These are phyloP conservation scores for Lasioglossum lativentre DNA, from an alignment of 2,888 invertebrate genomes.

Conservation along the genomic window DNA sequence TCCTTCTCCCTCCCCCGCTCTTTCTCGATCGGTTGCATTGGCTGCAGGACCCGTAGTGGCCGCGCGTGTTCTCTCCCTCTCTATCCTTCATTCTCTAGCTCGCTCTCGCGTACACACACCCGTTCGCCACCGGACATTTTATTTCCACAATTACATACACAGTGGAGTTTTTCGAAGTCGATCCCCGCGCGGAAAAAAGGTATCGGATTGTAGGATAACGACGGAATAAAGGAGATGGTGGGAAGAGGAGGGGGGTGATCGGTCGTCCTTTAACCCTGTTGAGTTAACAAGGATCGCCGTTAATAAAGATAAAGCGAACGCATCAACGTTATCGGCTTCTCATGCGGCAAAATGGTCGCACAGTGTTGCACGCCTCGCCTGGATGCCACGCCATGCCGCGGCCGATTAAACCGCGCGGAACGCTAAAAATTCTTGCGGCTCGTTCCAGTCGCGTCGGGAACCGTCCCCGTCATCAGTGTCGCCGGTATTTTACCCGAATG, in stretches of 20 bases:
- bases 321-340: slow-evolving; percentile 28
- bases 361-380: neutral
- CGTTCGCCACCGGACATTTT: slow-evolving; percentile 39
- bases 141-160: slow-evolving; percentile 58
- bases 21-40: slow-evolving; percentile 52
- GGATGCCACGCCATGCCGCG: neutral
- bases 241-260: neutral
- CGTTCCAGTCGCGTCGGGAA: slow-evolving; percentile 17
- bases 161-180: neutral
- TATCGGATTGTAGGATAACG: slow-evolving; percentile 7
- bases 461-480: slow-evolving; percentile 33
- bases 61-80: slow-evolving; percentile 6
- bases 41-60: slow-evolving; percentile 14
- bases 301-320: slow-evolving; percentile 50
- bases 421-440: slow-evolving; percentile 11
- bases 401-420: slow-evolving; percentile 39
- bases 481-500: slow-evolving; percentile 35
- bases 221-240: neutral
- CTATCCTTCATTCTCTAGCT: neutral
- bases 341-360: slow-evolving; percentile 5
- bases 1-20: slow-evolving; percentile 55
- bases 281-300: slow-evolving; percentile 19
- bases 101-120: neutral
- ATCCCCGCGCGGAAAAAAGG: neutral
- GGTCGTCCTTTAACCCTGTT: slow-evolving; percentile 17